A percentile compares a stretch with the other conserved stretches of the same genome.
These are phyloP conservation scores for Lithobates pipiens DNA, from an alignment of 2,797 vertebrate species.

Conservation along the genomic window DNA sequence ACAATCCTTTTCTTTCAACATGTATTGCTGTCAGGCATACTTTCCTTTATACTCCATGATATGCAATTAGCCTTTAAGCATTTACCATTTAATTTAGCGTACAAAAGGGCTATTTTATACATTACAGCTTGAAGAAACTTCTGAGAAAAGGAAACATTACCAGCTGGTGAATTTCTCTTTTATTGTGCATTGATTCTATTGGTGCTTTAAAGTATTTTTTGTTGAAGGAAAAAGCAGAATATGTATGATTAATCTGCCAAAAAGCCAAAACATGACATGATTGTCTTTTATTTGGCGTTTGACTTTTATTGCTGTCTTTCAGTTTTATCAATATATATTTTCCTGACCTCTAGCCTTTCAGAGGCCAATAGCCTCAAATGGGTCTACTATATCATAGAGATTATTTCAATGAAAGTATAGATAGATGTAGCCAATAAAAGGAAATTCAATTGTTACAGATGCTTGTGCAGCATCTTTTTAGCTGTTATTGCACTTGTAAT, in stretches of 20 bases:
- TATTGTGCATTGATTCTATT: not conserved
- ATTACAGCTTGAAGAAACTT: conserved; percentile 28
- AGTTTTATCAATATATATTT: not conserved
- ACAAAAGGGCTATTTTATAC: conserved; percentile 29
- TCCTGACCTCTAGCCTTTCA: not conserved
- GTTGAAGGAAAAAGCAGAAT: not conserved
- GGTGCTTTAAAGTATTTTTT: not conserved
- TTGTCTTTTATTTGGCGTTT: not conserved
- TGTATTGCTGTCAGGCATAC: conserved; percentile 32
- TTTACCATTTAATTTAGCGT: conserved; percentile 21
- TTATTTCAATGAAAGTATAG: not conserved
- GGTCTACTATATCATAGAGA: not conserved
- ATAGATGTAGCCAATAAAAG: no score
- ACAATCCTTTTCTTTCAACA: conserved; percentile 39
- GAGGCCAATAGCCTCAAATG: not conserved
- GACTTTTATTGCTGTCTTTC: not conserved
- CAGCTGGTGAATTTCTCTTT: not conserved
- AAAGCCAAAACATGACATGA: not conserved
- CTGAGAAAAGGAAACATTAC: conserved; percentile 5
- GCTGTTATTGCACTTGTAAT: no score
- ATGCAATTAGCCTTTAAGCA: conserved; percentile 47
- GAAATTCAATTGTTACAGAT: no score
- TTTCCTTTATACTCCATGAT: conserved; percentile 31
- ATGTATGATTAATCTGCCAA: not conserved
- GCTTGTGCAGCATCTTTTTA: no score